These are phyloP conservation scores for Drosophila meridiana DNA, from an alignment of 2,888 invertebrate genomes.

Conservation along the genomic window DNA sequence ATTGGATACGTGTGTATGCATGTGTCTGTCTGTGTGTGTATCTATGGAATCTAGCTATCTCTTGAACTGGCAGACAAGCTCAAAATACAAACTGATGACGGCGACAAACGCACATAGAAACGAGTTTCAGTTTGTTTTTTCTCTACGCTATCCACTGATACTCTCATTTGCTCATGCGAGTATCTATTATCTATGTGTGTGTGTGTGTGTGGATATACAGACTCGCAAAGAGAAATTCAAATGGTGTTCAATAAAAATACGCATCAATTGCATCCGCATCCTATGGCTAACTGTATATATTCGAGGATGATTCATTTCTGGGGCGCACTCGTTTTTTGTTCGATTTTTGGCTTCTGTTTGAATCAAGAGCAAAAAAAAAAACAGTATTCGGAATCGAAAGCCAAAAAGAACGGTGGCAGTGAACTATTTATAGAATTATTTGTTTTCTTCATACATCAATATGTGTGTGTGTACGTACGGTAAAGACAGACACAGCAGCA, in stretches of 20 bases:
- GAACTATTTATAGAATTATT: conserved; percentile 83
- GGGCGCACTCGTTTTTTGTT: conserved; percentile 61
- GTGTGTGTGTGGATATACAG: not conserved
- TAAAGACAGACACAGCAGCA: conserved; percentile 15
- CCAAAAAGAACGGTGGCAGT: conserved; percentile 82
- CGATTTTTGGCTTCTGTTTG: conserved; percentile 44
- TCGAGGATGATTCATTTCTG: conserved; percentile 68
- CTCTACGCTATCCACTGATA: conserved; percentile 19
- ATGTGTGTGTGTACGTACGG: conserved; percentile 7
- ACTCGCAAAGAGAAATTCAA: conserved; percentile 75
- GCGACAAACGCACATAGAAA: conserved; percentile 63
- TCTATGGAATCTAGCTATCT: conserved; percentile 62
- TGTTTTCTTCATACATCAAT: conserved; percentile 78
- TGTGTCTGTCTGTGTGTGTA: conserved; percentile 41
- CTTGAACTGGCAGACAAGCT: conserved; percentile 74
- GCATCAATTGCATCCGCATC: conserved; percentile 66
- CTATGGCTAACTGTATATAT: conserved; percentile 43
- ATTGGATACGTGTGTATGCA: not conserved
- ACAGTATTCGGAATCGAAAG: conserved; percentile 73
- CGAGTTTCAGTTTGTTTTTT: conserved; percentile 60
- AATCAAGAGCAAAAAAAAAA: conserved; percentile 56
- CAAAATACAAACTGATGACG: conserved; percentile 60
- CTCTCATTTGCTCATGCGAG: conserved; percentile 23
- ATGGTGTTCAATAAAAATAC: conserved; percentile 62
- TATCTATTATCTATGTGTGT: conserved; percentile 29